Base-by-base conservation (phyloP, 2,888 invertebrate genomes). In the Campoplex capitator region DNA sequence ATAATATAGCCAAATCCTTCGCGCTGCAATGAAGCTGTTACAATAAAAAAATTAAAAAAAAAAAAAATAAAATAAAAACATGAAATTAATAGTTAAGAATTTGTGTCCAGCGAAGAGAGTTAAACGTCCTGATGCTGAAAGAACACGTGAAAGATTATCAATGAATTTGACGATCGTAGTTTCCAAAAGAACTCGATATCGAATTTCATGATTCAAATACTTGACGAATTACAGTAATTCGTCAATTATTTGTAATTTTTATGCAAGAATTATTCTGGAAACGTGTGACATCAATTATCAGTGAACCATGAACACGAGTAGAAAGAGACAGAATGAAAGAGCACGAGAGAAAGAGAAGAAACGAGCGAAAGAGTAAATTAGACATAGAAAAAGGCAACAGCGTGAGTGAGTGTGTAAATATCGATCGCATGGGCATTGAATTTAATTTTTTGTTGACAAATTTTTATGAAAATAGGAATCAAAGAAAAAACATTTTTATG, bases 71-170 rank as follows among this genome's bases (percentile, higher is more conserved):
- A 38, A 38, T 4, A 67, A 42, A 68, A 80, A 62, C 23, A 56
- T 38, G 56, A 81, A 42, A 73, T 51, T 74, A 68, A 82, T 70
- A 58, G 54, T 68, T 62, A 70, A 76, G 28, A 62, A 76, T 56
- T 48, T 73, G 71, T 76, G 77, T 84, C 73, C 74, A 88, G 82
- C 76, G 82, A 79, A 85, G 75, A 84, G 74, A 87, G 82, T 88
- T 87, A 88, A 70, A 70, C 51, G 48, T 77, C 73, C 86, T 38
- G 80, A 71, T 67, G 85, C 87, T 88, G 88, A 86, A 88, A 88
- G 54, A 87, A 84, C 62, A 65, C 58, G 82, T 74, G 74, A 73
- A 75, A 48, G 32, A 75, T 83, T 78, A 79, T 23, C 23, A 62
- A 77, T 74, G 45, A 65, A 48, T 58, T 38, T 42, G 78, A 75